A percentile compares a stretch with the other conserved stretches of the same genome.
phyloP scores from a whole-genome alignment of 2,797 vertebrate species.

The Trematomus bernacchii region DNA sequence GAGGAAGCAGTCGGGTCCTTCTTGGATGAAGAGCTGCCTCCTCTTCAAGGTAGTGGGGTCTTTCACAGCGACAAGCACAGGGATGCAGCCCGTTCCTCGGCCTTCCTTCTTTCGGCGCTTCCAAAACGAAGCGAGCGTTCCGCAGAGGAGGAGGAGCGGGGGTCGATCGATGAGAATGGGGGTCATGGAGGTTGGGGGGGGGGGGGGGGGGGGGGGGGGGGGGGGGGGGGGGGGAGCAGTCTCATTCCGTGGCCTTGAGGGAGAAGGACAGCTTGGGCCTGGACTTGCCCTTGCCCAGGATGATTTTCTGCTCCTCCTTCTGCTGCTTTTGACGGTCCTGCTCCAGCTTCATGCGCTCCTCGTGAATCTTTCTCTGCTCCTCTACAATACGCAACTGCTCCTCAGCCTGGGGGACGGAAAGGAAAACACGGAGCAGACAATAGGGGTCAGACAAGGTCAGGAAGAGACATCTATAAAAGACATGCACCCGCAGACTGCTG shows the following conservation, averaged over 20 bases:
- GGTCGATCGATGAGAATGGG: conserved; percentile 32
- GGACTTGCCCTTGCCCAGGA: conserved; percentile 99
- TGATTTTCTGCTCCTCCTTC: conserved; percentile 99
- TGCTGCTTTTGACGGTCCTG: conserved; percentile 98
- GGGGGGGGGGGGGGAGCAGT: conserved; percentile 70
- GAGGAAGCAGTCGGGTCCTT: conserved; percentile 42
- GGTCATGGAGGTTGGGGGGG: conserved; percentile 32
- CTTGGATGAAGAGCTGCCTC: conserved; percentile 51
- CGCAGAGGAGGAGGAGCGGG: conserved; percentile 66
- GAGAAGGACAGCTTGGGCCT: conserved; percentile 98
- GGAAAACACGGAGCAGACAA: background rate
- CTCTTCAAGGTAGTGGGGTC: conserved; percentile 70
- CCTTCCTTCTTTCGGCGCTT: conserved; percentile 85
- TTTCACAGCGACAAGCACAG: conserved; percentile 15
- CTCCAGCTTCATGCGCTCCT: conserved; percentile 99
- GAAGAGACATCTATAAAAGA: background rate
- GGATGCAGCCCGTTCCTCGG: conserved; percentile 30
- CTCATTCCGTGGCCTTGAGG: conserved; percentile 95
- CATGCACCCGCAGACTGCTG: conserved; percentile 6
- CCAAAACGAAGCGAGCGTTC: conserved; percentile 95
- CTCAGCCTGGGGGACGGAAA: conserved; percentile 88
- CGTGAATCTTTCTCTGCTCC: conserved; percentile 99
- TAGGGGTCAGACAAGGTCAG: conserved; percentile 37
- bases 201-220: no score
- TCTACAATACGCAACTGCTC: conserved; percentile 99